Conservation (phyloP, 53 echinoderm and acorn worm genomes). For the Arbacia lixula region DNA sequence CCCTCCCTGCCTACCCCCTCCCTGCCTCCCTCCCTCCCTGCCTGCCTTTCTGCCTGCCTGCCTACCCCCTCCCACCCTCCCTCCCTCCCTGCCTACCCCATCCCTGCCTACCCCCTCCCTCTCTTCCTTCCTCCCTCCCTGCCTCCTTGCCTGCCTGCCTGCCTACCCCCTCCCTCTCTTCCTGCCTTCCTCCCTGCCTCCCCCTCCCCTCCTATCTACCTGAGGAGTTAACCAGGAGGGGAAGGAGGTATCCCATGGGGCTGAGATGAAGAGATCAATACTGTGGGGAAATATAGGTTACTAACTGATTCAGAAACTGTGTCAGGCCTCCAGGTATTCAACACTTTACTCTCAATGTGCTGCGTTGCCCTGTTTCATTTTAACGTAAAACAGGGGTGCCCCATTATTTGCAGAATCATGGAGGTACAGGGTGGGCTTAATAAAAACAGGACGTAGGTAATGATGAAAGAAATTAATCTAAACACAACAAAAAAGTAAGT, state of each 20-base stretch:
- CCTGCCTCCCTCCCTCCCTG: too few species aligned
- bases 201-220: too few species aligned
- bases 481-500: too few species aligned
- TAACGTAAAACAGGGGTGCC: too few species aligned
- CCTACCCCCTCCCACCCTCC: neutral
- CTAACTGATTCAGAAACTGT: slow-evolving; percentile 41
- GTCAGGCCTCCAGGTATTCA: slow-evolving; percentile 12
- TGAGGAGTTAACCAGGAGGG: too few species aligned
- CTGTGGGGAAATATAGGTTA: slow-evolving; percentile 31
- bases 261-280: slow-evolving; percentile 8
- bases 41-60: too few species aligned
- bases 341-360: too few species aligned
- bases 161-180: neutral
- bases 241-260: neutral
- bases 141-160: neutral
- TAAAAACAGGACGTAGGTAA: too few species aligned
- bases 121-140: neutral
- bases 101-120: neutral
- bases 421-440: too few species aligned
- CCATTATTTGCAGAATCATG: too few species aligned
- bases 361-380: neutral
- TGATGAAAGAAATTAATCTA: too few species aligned
- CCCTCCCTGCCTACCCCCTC: too few species aligned
- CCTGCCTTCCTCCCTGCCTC: neutral
- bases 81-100: neutral